Conservation (phyloP, 2,113 vertebrate species). For the Perccottus glenii region DNA sequence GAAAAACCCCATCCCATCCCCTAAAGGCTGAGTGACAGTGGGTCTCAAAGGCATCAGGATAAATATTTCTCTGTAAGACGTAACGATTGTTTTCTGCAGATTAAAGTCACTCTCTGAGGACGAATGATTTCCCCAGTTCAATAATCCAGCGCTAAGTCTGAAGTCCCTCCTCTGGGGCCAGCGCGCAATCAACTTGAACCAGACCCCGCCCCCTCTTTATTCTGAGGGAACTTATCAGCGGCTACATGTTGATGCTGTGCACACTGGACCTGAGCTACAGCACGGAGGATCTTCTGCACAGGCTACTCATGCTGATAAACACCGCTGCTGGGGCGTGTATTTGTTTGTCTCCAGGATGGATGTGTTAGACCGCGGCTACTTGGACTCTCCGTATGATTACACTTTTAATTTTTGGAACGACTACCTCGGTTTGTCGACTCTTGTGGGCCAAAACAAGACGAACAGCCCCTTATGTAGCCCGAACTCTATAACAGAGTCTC, state of each 20-base stretch:
- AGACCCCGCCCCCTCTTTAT: constrained; percentile 68
- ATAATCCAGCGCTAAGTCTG: constrained; percentile 25
- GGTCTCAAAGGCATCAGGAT: neutral
- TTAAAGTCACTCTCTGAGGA: constrained; percentile 23
- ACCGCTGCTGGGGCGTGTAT: neutral
- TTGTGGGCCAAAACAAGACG: constrained; percentile 75
- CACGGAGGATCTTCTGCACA: constrained; percentile 5
- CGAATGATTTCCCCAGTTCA: constrained; percentile 28
- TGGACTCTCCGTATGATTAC: constrained; percentile 79
- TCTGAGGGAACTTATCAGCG: constrained; percentile 55
- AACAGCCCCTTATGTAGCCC: constrained; percentile 62
- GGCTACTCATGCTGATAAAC: constrained; percentile 52
- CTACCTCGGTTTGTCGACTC: constrained; percentile 82
- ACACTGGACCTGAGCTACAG: constrained; percentile 30
- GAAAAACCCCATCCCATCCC: neutral
- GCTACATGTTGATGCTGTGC: constrained; percentile 46
- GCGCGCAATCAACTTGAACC: constrained; percentile 50
- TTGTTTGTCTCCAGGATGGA: constrained; percentile 72
- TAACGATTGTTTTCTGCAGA: constrained; percentile 18
- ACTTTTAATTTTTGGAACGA: constrained; percentile 87
- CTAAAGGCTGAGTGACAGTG: neutral
- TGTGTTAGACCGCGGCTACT: constrained; percentile 76
- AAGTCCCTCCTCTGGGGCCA: constrained; percentile 39
- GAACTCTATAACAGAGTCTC: constrained; percentile 82
- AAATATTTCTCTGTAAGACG: constrained; percentile 16